A percentile compares a stretch with the other conserved stretches of the same genome.
Conservation (phyloP, 2,888 invertebrate species). For the Eristalis arbustorum region DNA sequence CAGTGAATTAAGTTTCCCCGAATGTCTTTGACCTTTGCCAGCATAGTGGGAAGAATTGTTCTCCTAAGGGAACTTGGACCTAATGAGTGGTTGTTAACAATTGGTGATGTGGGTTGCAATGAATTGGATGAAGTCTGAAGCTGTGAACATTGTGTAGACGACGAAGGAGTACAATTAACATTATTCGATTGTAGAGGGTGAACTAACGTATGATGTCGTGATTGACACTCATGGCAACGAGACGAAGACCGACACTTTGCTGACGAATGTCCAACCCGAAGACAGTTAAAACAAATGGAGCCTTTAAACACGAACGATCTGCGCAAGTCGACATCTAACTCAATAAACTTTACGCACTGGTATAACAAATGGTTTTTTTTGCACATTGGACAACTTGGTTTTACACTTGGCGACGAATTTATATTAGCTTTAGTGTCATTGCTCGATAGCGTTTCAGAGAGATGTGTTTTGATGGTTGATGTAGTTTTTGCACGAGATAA, state of each 20-base stretch:
- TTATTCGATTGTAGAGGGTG: not conserved
- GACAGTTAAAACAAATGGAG: conserved; percentile 12
- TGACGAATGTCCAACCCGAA: conserved; percentile 6
- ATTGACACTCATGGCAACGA: not conserved
- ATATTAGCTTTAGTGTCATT: not conserved
- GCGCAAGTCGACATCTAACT: not conserved
- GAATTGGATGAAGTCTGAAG: not conserved
- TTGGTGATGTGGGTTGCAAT: not conserved
- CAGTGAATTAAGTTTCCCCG: not conserved
- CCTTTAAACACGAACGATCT: not conserved
- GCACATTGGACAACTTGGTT: too few relatives aligned
- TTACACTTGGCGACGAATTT: not conserved
- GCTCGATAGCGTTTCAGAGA: not conserved
- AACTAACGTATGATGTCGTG: conserved; percentile 1
- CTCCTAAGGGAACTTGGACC: not conserved
- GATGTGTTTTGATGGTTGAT: not conserved
- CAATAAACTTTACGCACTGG: conserved; percentile 1
- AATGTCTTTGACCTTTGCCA: conserved; percentile 14
- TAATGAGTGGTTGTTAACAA: not conserved
- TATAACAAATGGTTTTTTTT: not conserved
- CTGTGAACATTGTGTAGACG: not conserved
- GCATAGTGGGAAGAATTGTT: conserved; percentile 9
- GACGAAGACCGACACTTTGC: not conserved
- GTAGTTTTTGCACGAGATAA: not conserved
- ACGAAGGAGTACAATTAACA: not conserved